phyloP scores from a whole-genome alignment of 2,113 vertebrate genomes.

The Epinephelus fuscoguttatus region DNA sequence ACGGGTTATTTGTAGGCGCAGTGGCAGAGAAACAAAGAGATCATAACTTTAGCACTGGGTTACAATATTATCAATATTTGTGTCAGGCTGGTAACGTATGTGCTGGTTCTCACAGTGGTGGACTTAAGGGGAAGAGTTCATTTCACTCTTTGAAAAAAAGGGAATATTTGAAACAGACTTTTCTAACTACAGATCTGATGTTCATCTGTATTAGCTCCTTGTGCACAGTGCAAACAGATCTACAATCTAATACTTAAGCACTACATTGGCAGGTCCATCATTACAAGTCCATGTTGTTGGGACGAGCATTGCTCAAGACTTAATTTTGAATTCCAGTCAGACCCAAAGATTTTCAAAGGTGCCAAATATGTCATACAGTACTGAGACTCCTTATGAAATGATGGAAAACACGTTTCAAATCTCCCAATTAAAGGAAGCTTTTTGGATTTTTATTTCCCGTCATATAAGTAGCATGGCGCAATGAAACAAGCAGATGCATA shows the following conservation, averaged over 20 bases:
- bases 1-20: constrained; percentile 59
- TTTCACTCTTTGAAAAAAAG: not conserved
- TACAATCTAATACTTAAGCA: constrained; percentile 15
- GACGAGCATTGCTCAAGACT: constrained; percentile 21
- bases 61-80: constrained; percentile 3
- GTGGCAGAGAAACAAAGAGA: constrained; percentile 4
- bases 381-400: not conserved
- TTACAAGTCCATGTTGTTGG: constrained; percentile 10
- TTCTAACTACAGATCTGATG: not conserved
- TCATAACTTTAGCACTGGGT: constrained; percentile 8
- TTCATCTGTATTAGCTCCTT: not conserved
- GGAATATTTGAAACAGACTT: constrained; percentile 1
- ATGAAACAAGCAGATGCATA: not conserved
- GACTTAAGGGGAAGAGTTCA: not conserved
- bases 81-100: constrained; percentile 2
- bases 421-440: too few species aligned
- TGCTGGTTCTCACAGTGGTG: not conserved
- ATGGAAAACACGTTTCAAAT: not conserved
- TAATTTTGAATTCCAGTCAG: not conserved
- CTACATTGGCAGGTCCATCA: constrained; percentile 18
- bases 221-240: not conserved
- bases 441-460: too few species aligned
- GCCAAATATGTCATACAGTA: not conserved
- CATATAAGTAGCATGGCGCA: not conserved
- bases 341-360: not conserved